Base-by-base conservation (phyloP, 2,113 vertebrate genomes). In the Glaucomys volans region DNA sequence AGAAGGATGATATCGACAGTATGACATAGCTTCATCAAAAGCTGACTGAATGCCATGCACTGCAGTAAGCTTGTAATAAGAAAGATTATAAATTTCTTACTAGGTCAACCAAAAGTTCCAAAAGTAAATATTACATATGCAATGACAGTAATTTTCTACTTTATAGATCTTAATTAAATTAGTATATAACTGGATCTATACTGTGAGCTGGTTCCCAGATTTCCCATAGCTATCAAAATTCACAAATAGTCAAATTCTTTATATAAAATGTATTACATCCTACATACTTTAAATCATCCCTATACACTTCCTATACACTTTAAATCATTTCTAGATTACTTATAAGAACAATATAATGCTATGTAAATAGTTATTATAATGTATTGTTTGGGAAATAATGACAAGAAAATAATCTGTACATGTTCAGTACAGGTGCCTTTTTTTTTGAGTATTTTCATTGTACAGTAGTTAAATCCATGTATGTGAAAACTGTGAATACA, bases 1-100 rank as follows among this genome's bases (percentile, higher is more conserved):
- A 90, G 99, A 99, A 6, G 99, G 99, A 97, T 99, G 99, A 92
- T 99, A 99, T 32, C 99, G 99, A 95, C 99, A 99, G 90, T 99
- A 99, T 1, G 99, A 99, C 99, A 99, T 99, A 5, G 99, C 99
- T 98, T 99, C 99, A 98, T 99, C 99, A 97, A 99, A 99, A 50
- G 99, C 99, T 76, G 99, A 99, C 98, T 99, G 99, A 98, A 99
- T 99, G 72, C 99, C 99, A 97, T 99, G 99, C 32, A 99, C 99
- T 16, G 99, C 99, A 86, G 99, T 99, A 17, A 99, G 99, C 99
- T 99, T 97, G 81, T 88, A 96, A 85, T 96, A 97, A 79, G 72
- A 96, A 96, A 94, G 96, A 84, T 80, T 74, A 28, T 95, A 50
- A 94, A 76, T 91, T 95, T 95, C 59, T 89, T 64, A 93, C 42